Conservation (phyloP, 1,140 invertebrate genomes). For the Listronotus bonariensis region DNA sequence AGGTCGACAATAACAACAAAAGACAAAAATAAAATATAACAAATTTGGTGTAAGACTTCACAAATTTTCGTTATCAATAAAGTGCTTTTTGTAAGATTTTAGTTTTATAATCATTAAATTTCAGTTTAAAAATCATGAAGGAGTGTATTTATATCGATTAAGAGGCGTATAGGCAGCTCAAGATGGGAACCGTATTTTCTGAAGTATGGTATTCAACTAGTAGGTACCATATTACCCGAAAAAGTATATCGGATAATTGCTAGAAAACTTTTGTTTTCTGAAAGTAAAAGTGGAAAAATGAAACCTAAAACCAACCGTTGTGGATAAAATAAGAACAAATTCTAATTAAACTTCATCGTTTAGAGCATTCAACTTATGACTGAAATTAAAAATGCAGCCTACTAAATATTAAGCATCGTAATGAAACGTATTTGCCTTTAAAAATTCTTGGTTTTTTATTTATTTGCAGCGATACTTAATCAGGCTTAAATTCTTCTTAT, state of each 20-base stretch:
- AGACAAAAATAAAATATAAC: conserved; percentile 12
- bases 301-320: conserved; percentile 82
- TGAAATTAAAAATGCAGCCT: conserved; percentile 71
- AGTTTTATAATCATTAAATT: conserved; percentile 18
- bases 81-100: conserved; percentile 16
- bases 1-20: too few relatives aligned
- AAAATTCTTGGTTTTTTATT: conserved; percentile 80
- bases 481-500: conserved; percentile 77
- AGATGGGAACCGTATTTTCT: conserved; percentile 86
- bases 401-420: conserved; percentile 61
- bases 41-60: conserved; percentile 4
- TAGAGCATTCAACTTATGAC: conserved; percentile 76
- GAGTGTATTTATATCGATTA: conserved; percentile 84
- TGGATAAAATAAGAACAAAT: conserved; percentile 75
- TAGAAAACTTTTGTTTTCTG: conserved; percentile 63
- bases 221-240: conserved; percentile 62
- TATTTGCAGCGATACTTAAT: conserved; percentile 90
- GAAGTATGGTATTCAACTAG: conserved; percentile 78
- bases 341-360: conserved; percentile 77
- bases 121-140: conserved; percentile 14
- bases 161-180: conserved; percentile 84
- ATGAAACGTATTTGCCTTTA: conserved; percentile 70
- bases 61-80: conserved; percentile 2
- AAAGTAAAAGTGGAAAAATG: conserved; percentile 71
- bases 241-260: conserved; percentile 47